Percentiles rank a stretch among this genome's conserved stretches.
Evolutionary conservation across 2,888 invertebrate species (phyloP).

Genomic region (Coleophora flavipennella): DNA sequence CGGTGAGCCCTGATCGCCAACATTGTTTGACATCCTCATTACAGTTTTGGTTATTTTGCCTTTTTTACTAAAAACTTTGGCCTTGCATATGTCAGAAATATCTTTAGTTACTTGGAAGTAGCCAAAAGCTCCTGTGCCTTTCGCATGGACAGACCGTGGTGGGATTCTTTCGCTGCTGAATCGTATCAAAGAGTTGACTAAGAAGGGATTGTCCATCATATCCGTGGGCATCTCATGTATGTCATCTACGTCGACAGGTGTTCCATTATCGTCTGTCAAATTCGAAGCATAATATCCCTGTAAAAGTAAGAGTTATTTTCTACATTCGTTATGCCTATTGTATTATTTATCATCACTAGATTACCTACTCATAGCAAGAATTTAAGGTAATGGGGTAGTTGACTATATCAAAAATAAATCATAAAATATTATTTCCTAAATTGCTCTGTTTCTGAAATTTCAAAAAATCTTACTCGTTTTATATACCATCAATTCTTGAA

Average conservation of each 20-base stretch:
- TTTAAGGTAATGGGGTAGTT: no score
- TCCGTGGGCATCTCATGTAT: not conserved
- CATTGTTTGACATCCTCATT: constrained; percentile 83
- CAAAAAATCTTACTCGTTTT: no score
- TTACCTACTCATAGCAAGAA: no score
- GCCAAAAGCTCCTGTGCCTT: constrained; percentile 90
- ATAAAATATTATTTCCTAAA: no score
- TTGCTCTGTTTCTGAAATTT: no score
- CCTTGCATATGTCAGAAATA: constrained; percentile 81
- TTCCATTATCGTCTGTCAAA: not conserved
- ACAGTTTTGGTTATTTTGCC: constrained; percentile 85
- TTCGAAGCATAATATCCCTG: no score
- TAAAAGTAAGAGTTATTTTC: no score
- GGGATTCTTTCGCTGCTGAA: constrained; percentile 92
- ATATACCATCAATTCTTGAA: no score
- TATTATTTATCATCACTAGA: no score
- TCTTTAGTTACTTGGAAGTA: constrained; percentile 89
- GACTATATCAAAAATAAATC: no score
- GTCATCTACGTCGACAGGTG: not conserved
- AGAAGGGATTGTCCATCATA: no score
- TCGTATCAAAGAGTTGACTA: constrained; percentile 71
- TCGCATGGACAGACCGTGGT: constrained; percentile 93
- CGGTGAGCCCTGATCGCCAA: constrained; percentile 87
- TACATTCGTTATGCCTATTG: no score
- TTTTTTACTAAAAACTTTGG: constrained; percentile 78